Evolutionary conservation across 2,797 vertebrate genomes (phyloP), one percentile per base, ranked within the genome.

Genomic region (Ciconia nigra): DNA sequence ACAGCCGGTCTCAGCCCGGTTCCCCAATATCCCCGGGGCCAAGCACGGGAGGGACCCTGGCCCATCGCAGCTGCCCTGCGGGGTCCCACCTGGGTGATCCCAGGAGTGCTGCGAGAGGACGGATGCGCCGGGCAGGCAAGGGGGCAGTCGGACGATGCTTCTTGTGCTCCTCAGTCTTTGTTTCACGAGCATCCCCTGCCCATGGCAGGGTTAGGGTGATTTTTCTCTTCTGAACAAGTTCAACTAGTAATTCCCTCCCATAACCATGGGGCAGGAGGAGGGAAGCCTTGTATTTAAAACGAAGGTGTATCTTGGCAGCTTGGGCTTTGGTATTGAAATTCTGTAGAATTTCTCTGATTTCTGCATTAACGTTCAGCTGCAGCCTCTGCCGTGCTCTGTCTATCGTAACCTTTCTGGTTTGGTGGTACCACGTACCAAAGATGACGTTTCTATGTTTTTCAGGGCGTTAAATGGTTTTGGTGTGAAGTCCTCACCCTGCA

Each of bases 391-490:
- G 2, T 2, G 29, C 44, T 41, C 12, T 37, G 17, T 15, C 41
- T 21, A 6, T 19, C 15, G 57, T 5, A 9, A 28, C 41, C 21
- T 62, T 18, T 10, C 70, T 41, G 59, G 4, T 39, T 13, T 70
- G 49, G 73, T 12, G 35, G 28, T 8, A 19, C 59, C 35, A 13
- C 1, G 1, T 2, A 2, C 42, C 55, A 51, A 16, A 22, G 14
- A 29, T 1, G 6, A 13, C 0, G 1, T 17, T 26, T 14, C 15
- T 3, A 0, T 1, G 5, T 31, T 76, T 76, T 16, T 35, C 49
- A 55, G 25, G 67, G 9, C 1, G 0, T 37, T 59, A 10, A 28
- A 17, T 16, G 39, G 4, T 61, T 74, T 62, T 35, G 70, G 67
- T 69, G 76, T 41, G 46, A 19, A 71, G 5, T 13, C 78, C 44